A percentile compares a stretch with the other conserved stretches of the same genome.
phyloP scores from a whole-genome alignment of 1,140 invertebrate species.

The Xylocopa sonorina region DNA sequence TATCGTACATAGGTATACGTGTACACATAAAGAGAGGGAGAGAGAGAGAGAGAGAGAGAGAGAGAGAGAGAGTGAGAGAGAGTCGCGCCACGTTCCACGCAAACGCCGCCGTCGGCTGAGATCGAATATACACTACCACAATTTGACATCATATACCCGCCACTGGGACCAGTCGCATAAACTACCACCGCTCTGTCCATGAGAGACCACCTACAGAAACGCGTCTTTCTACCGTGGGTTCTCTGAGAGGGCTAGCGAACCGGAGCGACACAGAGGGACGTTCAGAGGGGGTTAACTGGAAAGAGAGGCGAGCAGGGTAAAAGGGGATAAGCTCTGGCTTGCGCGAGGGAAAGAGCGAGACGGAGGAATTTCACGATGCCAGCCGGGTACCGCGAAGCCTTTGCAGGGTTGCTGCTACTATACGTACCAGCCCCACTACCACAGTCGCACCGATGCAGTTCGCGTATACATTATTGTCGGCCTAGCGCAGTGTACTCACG shows the following conservation, averaged over 20 bases:
- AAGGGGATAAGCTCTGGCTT: constrained; percentile 18
- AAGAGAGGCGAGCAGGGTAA: background rate
- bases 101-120: constrained; percentile 9
- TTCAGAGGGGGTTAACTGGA: too few species aligned
- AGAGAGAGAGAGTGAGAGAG: background rate
- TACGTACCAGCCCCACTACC: constrained; percentile 28
- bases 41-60: background rate
- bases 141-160: constrained; percentile 48
- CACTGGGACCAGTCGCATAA: constrained; percentile 41
- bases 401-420: constrained; percentile 31
- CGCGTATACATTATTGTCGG: constrained; percentile 3
- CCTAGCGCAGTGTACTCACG: constrained; percentile 12
- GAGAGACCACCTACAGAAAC: constrained; percentile 50
- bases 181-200: constrained; percentile 42
- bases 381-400: constrained; percentile 50
- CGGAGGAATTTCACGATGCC: constrained; percentile 52
- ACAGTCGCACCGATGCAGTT: background rate
- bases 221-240: constrained; percentile 33
- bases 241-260: background rate
- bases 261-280: background rate
- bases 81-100: constrained; percentile 8
- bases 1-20: constrained; percentile 21
- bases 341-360: constrained; percentile 23
- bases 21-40: background rate
- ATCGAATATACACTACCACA: constrained; percentile 49